Base-by-base conservation (phyloP, 2,888 invertebrate species). In the Philhelius pedissequus region DNA sequence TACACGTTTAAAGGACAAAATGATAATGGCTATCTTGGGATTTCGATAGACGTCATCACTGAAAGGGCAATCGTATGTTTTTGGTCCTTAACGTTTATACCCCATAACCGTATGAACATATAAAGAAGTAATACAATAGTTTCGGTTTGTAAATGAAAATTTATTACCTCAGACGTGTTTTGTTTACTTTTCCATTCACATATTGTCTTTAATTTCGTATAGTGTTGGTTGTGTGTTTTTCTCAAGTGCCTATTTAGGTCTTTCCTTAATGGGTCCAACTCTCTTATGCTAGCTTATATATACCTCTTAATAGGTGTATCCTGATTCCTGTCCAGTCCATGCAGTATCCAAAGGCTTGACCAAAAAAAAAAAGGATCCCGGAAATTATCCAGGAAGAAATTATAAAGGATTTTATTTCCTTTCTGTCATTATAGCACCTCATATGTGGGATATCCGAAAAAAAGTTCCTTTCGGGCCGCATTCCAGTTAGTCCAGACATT, bases 91-190 rank as follows among this genome's bases (percentile, higher is more conserved):
- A 13, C 27, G 15, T 52, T 38, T 66, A 64, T 22, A 43, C 64
- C 64, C 64, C n/a, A n/a, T 15, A 50, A 50, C 76, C 48, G 66
- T 77, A 60, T n/a, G n/a, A n/a, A n/a, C n/a, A n/a, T 48, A 8
- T 18, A 48, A 4, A 2, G 0, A 32, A 76, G 50, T 58, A 70
- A 43, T 78, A 48, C 48, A 68, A 66, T 66, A 74, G 74, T 75
- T 70, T 79, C 70, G 62, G 80, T 80, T 76, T 71, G 79, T 80
- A 76, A 84, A 84, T 84, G 75, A 80, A 32, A 84, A 84, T 84
- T 84, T 84, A 84, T 84, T 68, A 68, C 84, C 79, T 58, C 40
- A 68, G 68, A 60, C 78, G 62, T 68, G 68, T 56, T 32, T 35
- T 56, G 75, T 80, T 80, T 60, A 30, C 60, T 62, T 64, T 75